Evolutionary conservation across 2,113 vertebrate genomes (phyloP).

Genomic region (Gavia stellata): DNA sequence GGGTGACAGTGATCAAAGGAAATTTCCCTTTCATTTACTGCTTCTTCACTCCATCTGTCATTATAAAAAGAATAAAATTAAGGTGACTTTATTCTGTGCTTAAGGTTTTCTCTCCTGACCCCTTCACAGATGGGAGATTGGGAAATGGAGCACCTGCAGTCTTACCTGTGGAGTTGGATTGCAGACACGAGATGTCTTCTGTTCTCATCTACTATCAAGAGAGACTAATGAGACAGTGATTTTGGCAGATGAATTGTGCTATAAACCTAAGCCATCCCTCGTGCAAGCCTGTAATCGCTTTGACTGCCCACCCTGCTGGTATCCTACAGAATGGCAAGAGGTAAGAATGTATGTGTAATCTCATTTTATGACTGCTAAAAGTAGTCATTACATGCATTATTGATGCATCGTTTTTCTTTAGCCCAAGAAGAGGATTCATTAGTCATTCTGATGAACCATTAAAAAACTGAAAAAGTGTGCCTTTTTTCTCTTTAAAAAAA

Average conservation of each 20-base stretch:
- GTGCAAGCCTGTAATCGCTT: slow-evolving; percentile 93
- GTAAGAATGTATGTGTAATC: slow-evolving; percentile 65
- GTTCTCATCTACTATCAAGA: slow-evolving; percentile 77
- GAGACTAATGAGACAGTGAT: slow-evolving; percentile 78
- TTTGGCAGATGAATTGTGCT: slow-evolving; percentile 82
- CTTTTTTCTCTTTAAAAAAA: background rate
- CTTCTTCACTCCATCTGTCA: background rate
- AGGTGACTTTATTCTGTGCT: background rate
- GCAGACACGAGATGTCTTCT: slow-evolving; percentile 85
- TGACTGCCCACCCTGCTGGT: slow-evolving; percentile 92
- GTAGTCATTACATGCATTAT: background rate
- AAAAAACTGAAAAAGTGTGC: background rate
- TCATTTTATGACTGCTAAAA: background rate
- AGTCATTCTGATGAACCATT: background rate
- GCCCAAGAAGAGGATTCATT: background rate
- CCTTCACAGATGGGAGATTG: slow-evolving; percentile 86
- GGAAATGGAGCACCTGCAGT: slow-evolving; percentile 89
- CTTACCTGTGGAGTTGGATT: slow-evolving; percentile 91
- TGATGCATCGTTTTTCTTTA: background rate
- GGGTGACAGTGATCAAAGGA: background rate
- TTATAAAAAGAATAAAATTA: background rate
- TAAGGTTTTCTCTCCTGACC: slow-evolving; percentile 9
- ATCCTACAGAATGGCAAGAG: slow-evolving; percentile 82
- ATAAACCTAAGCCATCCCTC: slow-evolving; percentile 77
- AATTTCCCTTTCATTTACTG: background rate